Conservation (phyloP, 2,888 invertebrate species). For the Euplagia quadripunctaria region DNA sequence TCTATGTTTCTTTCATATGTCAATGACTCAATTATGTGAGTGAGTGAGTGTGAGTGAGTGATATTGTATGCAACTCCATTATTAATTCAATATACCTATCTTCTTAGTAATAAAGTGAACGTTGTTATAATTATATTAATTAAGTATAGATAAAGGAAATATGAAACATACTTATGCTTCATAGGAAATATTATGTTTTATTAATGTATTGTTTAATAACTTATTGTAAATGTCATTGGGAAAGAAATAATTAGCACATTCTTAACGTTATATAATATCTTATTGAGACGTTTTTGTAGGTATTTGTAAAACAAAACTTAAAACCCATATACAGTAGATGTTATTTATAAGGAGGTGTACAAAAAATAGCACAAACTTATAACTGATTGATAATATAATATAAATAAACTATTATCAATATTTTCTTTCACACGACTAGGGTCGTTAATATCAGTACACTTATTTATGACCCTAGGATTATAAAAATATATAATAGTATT, state of each 20-base stretch:
- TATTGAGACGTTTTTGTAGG: neutral
- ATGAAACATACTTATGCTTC: neutral
- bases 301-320: too few species aligned
- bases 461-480: slow-evolving; percentile 1
- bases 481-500: neutral
- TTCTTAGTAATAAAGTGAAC: neutral
- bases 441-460: neutral
- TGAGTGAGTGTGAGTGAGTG: too few species aligned
- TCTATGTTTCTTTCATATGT: neutral
- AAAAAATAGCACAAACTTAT: neutral
- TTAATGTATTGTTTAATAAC: neutral
- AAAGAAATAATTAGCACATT: slow-evolving; percentile 7
- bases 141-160: slow-evolving; percentile 1
- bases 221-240: slow-evolving; percentile 4
- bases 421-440: neutral
- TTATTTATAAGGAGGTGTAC: neutral
- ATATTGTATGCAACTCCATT: too few species aligned
- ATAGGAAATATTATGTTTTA: slow-evolving; percentile 7
- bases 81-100: slow-evolving; percentile 6
- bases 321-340: too few species aligned
- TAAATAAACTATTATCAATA: neutral
- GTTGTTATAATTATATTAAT: neutral
- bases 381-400: too few species aligned
- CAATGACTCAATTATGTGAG: neutral
- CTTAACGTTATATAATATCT: neutral